phyloP scores from a whole-genome alignment of 2,888 invertebrate genomes.

The Eupeodes latifasciatus region DNA sequence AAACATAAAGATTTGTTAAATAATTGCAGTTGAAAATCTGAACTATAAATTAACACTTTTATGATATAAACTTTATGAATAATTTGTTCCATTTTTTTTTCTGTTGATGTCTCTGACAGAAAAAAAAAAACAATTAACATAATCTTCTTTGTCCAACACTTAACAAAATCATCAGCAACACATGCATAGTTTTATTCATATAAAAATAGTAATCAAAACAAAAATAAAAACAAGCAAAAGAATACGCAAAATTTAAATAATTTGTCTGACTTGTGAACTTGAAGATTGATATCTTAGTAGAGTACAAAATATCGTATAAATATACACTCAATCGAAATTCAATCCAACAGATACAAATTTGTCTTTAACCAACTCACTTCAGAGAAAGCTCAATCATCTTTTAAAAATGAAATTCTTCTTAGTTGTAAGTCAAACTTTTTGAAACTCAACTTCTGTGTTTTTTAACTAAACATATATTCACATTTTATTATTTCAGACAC shows the following conservation, averaged over 20 bases:
- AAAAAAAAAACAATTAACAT: background rate
- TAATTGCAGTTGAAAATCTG: background rate
- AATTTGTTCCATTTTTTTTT: background rate
- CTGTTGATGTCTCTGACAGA: background rate
- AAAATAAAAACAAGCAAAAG: background rate
- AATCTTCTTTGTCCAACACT: background rate
- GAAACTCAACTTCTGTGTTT: too few species aligned
- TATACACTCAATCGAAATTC: background rate
- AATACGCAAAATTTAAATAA: background rate
- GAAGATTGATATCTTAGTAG: background rate
- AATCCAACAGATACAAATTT: background rate
- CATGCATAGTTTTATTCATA: background rate
- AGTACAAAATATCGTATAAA: background rate
- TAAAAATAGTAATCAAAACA: background rate
- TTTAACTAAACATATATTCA: background rate
- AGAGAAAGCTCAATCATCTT: background rate
- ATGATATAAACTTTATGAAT: background rate
- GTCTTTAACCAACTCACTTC: background rate
- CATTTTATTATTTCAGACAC: background rate
- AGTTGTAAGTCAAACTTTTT: background rate
- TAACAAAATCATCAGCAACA: too few species aligned
- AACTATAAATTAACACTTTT: background rate
- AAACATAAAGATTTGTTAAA: background rate
- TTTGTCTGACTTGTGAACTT: background rate
- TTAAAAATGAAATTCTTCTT: conserved; percentile 18